These are phyloP conservation scores for Drosophila rufa DNA, from an alignment of 1,140 invertebrate species.

Conservation along the genomic window DNA sequence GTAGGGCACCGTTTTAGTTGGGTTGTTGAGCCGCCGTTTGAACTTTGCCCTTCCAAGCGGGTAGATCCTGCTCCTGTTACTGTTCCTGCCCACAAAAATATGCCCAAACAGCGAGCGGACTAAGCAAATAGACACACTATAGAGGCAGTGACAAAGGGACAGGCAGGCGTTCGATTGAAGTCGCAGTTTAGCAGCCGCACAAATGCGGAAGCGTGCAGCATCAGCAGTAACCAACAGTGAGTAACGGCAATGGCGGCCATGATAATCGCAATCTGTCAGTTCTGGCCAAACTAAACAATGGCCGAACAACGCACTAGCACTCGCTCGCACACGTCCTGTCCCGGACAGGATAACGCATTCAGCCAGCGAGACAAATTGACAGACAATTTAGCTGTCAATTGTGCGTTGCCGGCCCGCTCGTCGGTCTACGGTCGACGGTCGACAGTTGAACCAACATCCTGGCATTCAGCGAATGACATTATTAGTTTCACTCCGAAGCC, in stretches of 20 bases:
- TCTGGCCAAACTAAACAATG: slow-evolving; percentile 70
- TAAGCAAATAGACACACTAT: slow-evolving; percentile 32
- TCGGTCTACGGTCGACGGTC: slow-evolving; percentile 11
- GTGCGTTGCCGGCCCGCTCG: slow-evolving; percentile 53
- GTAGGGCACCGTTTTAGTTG: slow-evolving; percentile 26
- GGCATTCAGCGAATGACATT: slow-evolving; percentile 49
- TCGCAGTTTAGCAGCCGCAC: slow-evolving; percentile 59
- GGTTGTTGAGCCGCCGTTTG: slow-evolving; percentile 58
- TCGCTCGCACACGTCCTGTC: slow-evolving; percentile 6
- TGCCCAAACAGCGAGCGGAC: slow-evolving; percentile 3
- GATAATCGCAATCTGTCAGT: slow-evolving; percentile 66
- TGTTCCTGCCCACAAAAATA: background rate
- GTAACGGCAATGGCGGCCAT: slow-evolving; percentile 37
- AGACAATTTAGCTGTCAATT: slow-evolving; percentile 83
- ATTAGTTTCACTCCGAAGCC: slow-evolving; percentile 28
- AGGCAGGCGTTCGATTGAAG: slow-evolving; percentile 48
- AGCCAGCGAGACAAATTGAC: slow-evolving; percentile 80
- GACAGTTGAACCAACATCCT: slow-evolving; percentile 54
- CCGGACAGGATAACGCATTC: slow-evolving; percentile 63
- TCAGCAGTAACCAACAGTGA: slow-evolving; percentile 42
- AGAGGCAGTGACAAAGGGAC: slow-evolving; percentile 29
- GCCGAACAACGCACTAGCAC: slow-evolving; percentile 15
- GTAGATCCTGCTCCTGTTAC: no score
- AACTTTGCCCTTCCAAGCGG: slow-evolving; percentile 51
- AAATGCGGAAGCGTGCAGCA: slow-evolving; percentile 49